These are phyloP conservation scores for Sycobia sp. DNA, from an alignment of 1,140 invertebrate species.

Conservation along the genomic window DNA sequence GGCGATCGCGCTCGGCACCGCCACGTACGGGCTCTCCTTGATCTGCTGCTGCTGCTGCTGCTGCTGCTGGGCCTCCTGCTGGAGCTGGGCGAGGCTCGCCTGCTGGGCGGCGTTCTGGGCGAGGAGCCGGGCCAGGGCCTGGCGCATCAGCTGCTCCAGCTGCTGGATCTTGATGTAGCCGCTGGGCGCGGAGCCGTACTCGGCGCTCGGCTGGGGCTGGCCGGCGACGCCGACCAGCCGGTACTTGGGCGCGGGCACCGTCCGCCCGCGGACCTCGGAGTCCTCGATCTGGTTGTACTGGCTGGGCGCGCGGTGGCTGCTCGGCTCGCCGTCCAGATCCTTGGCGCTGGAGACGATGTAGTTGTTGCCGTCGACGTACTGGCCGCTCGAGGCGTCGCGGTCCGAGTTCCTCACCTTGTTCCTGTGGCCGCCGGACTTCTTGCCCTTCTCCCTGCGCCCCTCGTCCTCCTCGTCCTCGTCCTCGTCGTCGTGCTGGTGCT, in stretches of 20 bases:
- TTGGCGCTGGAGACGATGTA: slow-evolving; percentile 47
- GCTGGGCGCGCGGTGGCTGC: slow-evolving; percentile 43
- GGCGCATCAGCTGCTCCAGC: slow-evolving; percentile 50
- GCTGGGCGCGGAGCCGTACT: slow-evolving; percentile 41
- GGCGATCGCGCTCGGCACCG: slow-evolving; percentile 35
- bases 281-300: slow-evolving; percentile 45
- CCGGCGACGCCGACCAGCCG: slow-evolving; percentile 46
- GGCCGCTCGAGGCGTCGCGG: slow-evolving; percentile 31
- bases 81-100: slow-evolving; percentile 19
- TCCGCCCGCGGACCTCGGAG: slow-evolving; percentile 29
- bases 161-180: slow-evolving; percentile 46
- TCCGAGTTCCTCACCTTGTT: slow-evolving; percentile 38
- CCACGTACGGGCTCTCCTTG: slow-evolving; percentile 34
- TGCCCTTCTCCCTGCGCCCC: slow-evolving; percentile 23
- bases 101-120: slow-evolving; percentile 46
- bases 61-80: slow-evolving; percentile 26
- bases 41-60: slow-evolving; percentile 26
- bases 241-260: slow-evolving; percentile 42
- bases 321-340: slow-evolving; percentile 51
- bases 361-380: slow-evolving; percentile 51
- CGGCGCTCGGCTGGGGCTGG: slow-evolving; percentile 42
- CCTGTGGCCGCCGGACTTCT: slow-evolving; percentile 37
- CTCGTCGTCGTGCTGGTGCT: slow-evolving; percentile 33
- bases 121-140: slow-evolving; percentile 45
- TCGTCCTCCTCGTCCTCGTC: slow-evolving; percentile 35